Percentiles rank a stretch among this genome's conserved stretches.
These are phyloP conservation scores for Drosophila fuyamai DNA, from an alignment of 1,140 invertebrate genomes.

Conservation along the genomic window DNA sequence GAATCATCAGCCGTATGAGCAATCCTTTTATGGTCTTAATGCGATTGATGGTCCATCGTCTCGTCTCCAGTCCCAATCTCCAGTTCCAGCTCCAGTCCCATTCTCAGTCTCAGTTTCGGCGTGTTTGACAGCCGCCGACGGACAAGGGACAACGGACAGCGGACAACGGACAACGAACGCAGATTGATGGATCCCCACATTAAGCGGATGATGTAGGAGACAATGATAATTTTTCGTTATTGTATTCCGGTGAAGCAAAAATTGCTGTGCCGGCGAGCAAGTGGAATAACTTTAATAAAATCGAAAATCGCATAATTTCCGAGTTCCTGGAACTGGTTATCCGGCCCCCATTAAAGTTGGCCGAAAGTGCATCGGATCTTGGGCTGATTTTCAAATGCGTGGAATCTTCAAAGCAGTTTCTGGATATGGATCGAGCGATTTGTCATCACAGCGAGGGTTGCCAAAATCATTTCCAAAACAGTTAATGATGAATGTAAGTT, in stretches of 20 bases:
- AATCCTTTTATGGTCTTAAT: conserved; percentile 84
- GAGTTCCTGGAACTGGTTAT: conserved; percentile 60
- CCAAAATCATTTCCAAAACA: background rate
- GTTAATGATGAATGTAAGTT: too few relatives aligned
- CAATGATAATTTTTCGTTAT: conserved; percentile 80
- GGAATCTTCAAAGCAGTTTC: conserved; percentile 52
- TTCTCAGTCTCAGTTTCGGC: conserved; percentile 34
- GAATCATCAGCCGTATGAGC: conserved; percentile 66
- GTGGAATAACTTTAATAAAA: conserved; percentile 60
- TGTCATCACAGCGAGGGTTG: conserved; percentile 54
- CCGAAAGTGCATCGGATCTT: conserved; percentile 40
- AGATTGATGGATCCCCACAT: conserved; percentile 83
- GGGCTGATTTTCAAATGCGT: conserved; percentile 38
- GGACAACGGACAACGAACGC: conserved; percentile 57
- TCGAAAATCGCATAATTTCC: conserved; percentile 74
- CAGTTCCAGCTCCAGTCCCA: conserved; percentile 6
- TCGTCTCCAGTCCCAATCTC: conserved; percentile 24
- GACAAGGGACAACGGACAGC: conserved; percentile 27
- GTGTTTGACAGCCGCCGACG: conserved; percentile 55
- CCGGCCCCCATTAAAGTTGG: conserved; percentile 58
- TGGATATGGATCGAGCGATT: conserved; percentile 47
- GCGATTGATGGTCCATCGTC: conserved; percentile 78
- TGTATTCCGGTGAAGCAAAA: conserved; percentile 62
- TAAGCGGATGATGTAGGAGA: conserved; percentile 78
- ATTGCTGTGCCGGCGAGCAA: conserved; percentile 31